These are phyloP conservation scores for Melieria omissa DNA, from an alignment of 2,888 invertebrate genomes.

Conservation along the genomic window DNA sequence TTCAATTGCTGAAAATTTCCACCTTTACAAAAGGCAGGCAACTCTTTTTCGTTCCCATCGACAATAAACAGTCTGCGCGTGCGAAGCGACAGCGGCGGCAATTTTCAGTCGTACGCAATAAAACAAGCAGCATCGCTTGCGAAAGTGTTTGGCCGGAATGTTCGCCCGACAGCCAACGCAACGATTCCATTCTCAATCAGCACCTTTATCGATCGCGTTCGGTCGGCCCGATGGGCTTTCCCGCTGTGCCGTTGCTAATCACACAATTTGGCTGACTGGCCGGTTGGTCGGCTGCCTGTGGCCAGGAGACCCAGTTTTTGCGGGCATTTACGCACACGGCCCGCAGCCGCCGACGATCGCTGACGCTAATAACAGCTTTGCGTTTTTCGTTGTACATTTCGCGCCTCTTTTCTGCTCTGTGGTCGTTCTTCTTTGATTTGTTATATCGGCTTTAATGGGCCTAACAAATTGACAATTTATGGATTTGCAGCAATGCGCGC, in stretches of 20 bases:
- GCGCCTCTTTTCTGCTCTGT: not conserved
- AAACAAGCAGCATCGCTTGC: conserved; percentile 22
- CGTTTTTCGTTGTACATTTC: conserved; percentile 11
- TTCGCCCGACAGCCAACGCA: not conserved
- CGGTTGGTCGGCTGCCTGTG: conserved; percentile 16
- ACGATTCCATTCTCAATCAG: not conserved
- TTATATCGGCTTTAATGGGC: conserved; percentile 46
- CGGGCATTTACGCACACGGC: conserved; percentile 5
- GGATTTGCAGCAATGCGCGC: conserved; percentile 18
- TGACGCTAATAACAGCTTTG: conserved; percentile 21
- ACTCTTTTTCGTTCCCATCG: not conserved
- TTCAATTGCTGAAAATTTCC: too few relatives aligned
- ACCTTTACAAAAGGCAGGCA: too few relatives aligned
- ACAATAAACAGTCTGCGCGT: not conserved
- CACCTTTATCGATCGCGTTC: conserved; percentile 11
- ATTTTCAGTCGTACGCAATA: not conserved
- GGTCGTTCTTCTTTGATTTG: not conserved
- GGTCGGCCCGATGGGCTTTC: conserved; percentile 8
- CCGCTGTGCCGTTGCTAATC: conserved; percentile 40
- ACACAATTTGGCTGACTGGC: conserved; percentile 14
- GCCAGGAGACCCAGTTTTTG: conserved; percentile 42
- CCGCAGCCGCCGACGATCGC: conserved; percentile 3
- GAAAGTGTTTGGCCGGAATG: conserved; percentile 13
- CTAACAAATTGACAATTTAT: conserved; percentile 51
- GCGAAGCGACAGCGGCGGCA: not conserved